These are phyloP conservation scores for Orthosia gothica DNA, from an alignment of 2,888 invertebrate species.

Conservation along the genomic window DNA sequence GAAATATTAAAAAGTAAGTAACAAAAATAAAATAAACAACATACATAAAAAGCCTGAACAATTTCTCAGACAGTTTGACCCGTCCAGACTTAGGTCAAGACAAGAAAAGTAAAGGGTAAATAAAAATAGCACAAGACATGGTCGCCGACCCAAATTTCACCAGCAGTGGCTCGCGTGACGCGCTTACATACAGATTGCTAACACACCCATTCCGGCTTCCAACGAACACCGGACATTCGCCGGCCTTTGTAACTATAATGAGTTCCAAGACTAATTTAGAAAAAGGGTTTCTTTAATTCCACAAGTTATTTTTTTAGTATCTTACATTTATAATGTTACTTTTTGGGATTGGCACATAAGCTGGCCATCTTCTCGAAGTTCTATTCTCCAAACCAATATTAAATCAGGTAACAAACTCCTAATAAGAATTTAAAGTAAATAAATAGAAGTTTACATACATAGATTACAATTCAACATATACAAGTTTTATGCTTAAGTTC, in stretches of 20 bases:
- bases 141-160: conserved; percentile 63
- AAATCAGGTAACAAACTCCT: conserved; percentile 70
- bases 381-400: conserved; percentile 42
- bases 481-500: conserved; percentile 37
- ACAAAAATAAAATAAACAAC: not conserved
- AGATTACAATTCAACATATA: conserved; percentile 57
- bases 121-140: conserved; percentile 58
- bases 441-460: conserved; percentile 67
- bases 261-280: conserved; percentile 54
- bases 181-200: conserved; percentile 49
- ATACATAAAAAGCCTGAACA: not conserved
- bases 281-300: conserved; percentile 29
- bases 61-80: conserved; percentile 37
- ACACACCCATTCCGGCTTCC: conserved; percentile 65
- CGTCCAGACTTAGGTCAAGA: conserved; percentile 41
- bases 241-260: conserved; percentile 46
- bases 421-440: conserved; percentile 60
- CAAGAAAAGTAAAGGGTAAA: conserved; percentile 51
- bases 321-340: conserved; percentile 34
- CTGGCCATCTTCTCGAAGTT: conserved; percentile 42
- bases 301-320: conserved; percentile 17
- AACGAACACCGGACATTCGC: conserved; percentile 61
- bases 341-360: conserved; percentile 55
- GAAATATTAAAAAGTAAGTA: not conserved
- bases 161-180: conserved; percentile 61